phyloP scores from a whole-genome alignment of 2,113 vertebrate species.

The Pachypanchax playfairii region DNA sequence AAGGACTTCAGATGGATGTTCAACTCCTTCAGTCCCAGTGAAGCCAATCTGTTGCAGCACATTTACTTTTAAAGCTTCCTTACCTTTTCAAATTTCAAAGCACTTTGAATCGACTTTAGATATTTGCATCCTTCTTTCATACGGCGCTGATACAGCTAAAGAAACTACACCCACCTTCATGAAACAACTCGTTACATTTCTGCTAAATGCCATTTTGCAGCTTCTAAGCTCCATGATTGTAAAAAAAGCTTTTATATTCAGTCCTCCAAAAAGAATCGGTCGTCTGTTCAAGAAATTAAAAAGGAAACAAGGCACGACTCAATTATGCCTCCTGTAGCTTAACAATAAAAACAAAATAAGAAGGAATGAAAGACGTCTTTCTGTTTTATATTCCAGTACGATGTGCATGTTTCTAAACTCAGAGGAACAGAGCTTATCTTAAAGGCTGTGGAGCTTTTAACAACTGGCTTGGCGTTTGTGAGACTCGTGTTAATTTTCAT shows the following conservation, averaged over 20 bases:
- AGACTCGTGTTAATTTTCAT: background rate
- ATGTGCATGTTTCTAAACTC: too few relatives aligned
- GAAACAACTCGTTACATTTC: too few relatives aligned
- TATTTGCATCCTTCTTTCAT: constrained; percentile 15
- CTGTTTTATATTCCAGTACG: too few relatives aligned
- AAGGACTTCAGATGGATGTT: constrained; percentile 11
- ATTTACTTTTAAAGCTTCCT: background rate
- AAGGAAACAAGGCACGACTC: background rate
- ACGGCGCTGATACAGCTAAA: too few relatives aligned
- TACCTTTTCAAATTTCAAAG: constrained; percentile 29
- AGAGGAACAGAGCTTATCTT: too few relatives aligned
- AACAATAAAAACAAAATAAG: too few relatives aligned
- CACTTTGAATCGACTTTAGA: constrained; percentile 4
- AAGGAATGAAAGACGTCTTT: too few relatives aligned
- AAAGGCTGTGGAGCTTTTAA: too few relatives aligned
- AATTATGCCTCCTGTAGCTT: too few relatives aligned
- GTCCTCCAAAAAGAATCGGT: background rate
- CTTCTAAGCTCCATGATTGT: background rate
- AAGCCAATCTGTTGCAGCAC: constrained; percentile 14
- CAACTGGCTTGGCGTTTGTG: too few relatives aligned
- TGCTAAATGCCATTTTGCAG: too few relatives aligned
- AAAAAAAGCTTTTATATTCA: background rate
- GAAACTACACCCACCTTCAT: too few relatives aligned
- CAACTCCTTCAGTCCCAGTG: background rate
- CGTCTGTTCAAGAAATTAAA: background rate